phyloP scores from a whole-genome alignment of 2,113 vertebrate species.

The Chroicocephalus ridibundus region DNA sequence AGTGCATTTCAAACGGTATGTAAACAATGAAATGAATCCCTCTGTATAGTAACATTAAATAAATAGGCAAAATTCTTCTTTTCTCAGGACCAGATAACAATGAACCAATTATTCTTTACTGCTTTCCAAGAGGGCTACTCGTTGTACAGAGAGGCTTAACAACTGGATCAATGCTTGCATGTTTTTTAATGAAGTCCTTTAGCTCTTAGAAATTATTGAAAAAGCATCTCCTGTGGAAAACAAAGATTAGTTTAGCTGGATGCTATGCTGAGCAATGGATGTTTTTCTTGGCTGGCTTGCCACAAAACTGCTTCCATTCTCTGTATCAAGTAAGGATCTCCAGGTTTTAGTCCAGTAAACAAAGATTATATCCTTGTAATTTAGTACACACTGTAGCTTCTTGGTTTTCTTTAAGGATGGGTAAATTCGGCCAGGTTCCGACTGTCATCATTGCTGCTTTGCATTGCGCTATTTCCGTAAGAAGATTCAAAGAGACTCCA shows the following conservation, averaged over 20 bases:
- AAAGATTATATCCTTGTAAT: not conserved
- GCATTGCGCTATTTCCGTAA: not conserved
- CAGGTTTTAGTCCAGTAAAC: slow-evolving; percentile 19
- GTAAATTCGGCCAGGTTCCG: not conserved
- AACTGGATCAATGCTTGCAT: slow-evolving; percentile 47
- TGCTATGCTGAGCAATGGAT: slow-evolving; percentile 10
- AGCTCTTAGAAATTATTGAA: slow-evolving; percentile 38
- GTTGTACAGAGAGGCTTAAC: slow-evolving; percentile 22
- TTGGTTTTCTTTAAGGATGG: not conserved
- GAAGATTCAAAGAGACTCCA: not conserved
- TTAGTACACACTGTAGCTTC: not conserved
- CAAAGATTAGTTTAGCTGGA: slow-evolving; percentile 39
- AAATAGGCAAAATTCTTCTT: not conserved
- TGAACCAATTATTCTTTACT: slow-evolving; percentile 14
- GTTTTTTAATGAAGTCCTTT: slow-evolving; percentile 51
- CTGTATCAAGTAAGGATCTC: not conserved
- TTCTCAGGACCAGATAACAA: not conserved
- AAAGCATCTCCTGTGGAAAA: slow-evolving; percentile 41
- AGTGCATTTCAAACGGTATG: not conserved
- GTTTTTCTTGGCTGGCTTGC: slow-evolving; percentile 28
- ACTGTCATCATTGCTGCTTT: not conserved
- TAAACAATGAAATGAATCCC: not conserved
- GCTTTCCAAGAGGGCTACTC: not conserved
- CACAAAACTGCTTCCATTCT: not conserved
- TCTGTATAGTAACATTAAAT: not conserved